phyloP scores from a whole-genome alignment of 2,888 invertebrate species.

The Micoletzkya japonica region DNA sequence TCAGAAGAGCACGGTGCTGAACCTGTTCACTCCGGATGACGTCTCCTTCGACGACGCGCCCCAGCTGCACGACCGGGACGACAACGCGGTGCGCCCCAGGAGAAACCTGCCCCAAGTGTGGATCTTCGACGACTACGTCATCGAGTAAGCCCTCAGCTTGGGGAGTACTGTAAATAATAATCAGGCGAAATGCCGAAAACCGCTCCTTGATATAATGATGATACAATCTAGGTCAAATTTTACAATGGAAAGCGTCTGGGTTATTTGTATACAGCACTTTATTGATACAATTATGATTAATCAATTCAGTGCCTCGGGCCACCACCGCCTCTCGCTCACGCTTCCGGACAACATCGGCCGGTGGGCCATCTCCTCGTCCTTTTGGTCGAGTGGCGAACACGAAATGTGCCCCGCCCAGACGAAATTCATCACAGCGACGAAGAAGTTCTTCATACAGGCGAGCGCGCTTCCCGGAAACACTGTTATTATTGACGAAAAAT shows the following conservation, averaged over 20 bases:
- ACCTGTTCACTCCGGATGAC: no score
- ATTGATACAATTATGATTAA: slow-evolving; percentile 11
- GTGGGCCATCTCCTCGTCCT: slow-evolving; percentile 6
- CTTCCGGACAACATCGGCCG: slow-evolving; percentile 18
- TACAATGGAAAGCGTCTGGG: no score
- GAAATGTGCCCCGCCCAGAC: not conserved
- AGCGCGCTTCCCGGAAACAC: not conserved
- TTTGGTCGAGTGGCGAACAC: slow-evolving; percentile 8
- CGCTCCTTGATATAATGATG: not conserved
- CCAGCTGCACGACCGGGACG: not conserved
- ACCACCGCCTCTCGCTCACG: slow-evolving; percentile 24
- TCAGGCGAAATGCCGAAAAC: slow-evolving; percentile 31
- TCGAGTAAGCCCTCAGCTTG: slow-evolving; percentile 45
- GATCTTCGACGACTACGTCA: slow-evolving; percentile 53
- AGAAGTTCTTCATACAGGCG: slow-evolving; percentile 21
- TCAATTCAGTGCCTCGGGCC: slow-evolving; percentile 30
- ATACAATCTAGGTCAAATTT: no score
- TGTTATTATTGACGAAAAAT: not conserved
- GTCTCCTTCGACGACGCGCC: not conserved
- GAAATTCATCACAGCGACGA: not conserved
- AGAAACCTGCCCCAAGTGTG: slow-evolving; percentile 57
- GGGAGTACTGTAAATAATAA: slow-evolving; percentile 32
- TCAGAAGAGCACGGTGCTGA: no score
- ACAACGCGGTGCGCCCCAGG: not conserved
- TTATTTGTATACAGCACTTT: no score